These are phyloP conservation scores for Ochropacha duplaris DNA, from an alignment of 2,888 invertebrate genomes.

Conservation along the genomic window DNA sequence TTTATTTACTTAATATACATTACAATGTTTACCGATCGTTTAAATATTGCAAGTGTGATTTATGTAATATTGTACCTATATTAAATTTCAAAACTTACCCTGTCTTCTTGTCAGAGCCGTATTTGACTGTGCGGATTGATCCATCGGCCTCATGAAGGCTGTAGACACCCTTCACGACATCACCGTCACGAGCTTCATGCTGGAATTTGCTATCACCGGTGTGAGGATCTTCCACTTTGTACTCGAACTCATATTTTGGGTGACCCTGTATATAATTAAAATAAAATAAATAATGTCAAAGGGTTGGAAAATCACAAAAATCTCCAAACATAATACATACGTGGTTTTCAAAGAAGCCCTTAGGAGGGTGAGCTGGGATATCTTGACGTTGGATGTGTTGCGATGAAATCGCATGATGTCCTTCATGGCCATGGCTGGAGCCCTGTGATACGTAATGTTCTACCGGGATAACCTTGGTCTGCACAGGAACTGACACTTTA, in stretches of 20 bases:
- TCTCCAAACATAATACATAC: slow-evolving; percentile 23
- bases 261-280: slow-evolving; percentile 51
- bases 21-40: no score
- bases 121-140: slow-evolving; percentile 73
- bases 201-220: slow-evolving; percentile 84
- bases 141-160: slow-evolving; percentile 71
- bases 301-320: no score
- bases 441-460: slow-evolving; percentile 28
- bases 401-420: slow-evolving; percentile 20
- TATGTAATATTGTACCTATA: not conserved
- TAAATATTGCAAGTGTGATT: no score
- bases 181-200: slow-evolving; percentile 80
- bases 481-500: slow-evolving; percentile 10
- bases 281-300: not conserved
- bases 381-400: slow-evolving; percentile 63
- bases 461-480: slow-evolving; percentile 23
- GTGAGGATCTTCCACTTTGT: slow-evolving; percentile 80
- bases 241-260: slow-evolving; percentile 80
- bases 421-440: slow-evolving; percentile 20
- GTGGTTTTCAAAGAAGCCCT: slow-evolving; percentile 37
- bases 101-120: slow-evolving; percentile 70
- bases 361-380: slow-evolving; percentile 45
- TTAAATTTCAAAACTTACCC: slow-evolving; percentile 50
- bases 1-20: no score
- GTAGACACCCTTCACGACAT: slow-evolving; percentile 81